A percentile compares a stretch with the other conserved stretches of the same genome.
Evolutionary conservation across 2,797 vertebrate genomes (phyloP).

Genomic region (Falco columbarius): DNA sequence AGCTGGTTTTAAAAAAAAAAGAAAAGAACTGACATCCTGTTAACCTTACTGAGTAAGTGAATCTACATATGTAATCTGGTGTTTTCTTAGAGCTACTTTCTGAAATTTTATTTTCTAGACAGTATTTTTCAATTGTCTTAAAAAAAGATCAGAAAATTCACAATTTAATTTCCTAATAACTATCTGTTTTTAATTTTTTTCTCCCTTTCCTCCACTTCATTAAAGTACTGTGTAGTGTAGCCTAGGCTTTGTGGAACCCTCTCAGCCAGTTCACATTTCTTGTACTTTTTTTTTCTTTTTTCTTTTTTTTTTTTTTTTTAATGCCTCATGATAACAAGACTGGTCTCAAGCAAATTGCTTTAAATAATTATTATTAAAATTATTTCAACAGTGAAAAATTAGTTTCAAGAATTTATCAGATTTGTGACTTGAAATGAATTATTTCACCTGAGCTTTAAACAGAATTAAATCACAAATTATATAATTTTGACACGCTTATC

Average conservation of each 20-base stretch:
- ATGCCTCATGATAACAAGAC: not conserved
- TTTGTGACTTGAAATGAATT: not conserved
- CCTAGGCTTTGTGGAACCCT: fast-evolving
- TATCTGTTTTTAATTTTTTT: not conserved
- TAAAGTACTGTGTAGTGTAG: not conserved
- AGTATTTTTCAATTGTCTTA: not conserved
- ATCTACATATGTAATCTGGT: not conserved
- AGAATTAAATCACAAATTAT: not conserved
- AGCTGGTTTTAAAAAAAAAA: not conserved
- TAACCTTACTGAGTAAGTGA: not conserved
- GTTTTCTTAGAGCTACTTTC: not conserved
- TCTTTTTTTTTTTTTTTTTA: not conserved
- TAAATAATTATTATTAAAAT: not conserved
- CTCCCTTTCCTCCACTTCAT: not conserved
- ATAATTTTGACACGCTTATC: not conserved
- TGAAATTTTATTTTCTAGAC: not conserved
- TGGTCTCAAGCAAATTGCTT: not conserved
- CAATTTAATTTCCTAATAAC: not conserved
- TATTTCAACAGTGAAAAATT: not conserved
- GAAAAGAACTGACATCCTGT: not conserved
- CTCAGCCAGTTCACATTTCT: not conserved
- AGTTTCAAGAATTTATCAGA: not conserved
- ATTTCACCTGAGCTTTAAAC: not conserved
- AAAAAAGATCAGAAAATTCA: not conserved
- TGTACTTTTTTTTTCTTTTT: fast-evolving